A percentile compares a stretch with the other conserved stretches of the same genome.
Evolutionary conservation across 2,888 invertebrate genomes (phyloP).

Genomic region (Taenaris catops): DNA sequence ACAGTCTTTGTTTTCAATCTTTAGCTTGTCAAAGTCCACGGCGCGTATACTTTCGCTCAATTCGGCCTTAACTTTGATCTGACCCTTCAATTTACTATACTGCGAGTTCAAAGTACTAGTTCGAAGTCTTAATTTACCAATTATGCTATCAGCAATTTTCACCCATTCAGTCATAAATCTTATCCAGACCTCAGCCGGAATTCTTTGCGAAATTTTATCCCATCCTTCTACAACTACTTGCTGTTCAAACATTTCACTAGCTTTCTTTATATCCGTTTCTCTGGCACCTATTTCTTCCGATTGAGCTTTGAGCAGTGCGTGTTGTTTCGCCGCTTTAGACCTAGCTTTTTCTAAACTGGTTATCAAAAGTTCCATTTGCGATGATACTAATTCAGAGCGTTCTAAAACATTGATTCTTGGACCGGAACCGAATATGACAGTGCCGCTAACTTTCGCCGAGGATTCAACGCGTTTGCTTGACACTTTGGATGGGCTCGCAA

Average conservation of each 20-base stretch:
- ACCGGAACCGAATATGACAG: constrained; percentile 45
- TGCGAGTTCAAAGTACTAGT: constrained; percentile 77
- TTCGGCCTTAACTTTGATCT: constrained; percentile 76
- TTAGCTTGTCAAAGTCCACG: constrained; percentile 82
- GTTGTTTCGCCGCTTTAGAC: constrained; percentile 47
- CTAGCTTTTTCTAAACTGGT: constrained; percentile 41
- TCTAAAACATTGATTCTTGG: constrained; percentile 73
- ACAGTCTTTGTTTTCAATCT: constrained; percentile 80
- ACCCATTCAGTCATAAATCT: constrained; percentile 82
- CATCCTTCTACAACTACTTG: constrained; percentile 72
- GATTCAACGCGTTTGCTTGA: constrained; percentile 56
- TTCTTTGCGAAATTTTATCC: constrained; percentile 80
- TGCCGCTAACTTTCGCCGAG: constrained; percentile 50
- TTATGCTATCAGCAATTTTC: constrained; percentile 70
- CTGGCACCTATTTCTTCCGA: constrained; percentile 78
- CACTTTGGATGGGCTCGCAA: constrained; percentile 34
- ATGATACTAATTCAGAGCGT: constrained; percentile 65
- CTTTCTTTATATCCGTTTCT: constrained; percentile 67
- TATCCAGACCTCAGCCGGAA: constrained; percentile 81
- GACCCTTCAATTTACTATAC: constrained; percentile 71
- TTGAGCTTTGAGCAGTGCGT: constrained; percentile 64
- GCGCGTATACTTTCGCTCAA: constrained; percentile 78
- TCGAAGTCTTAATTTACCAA: constrained; percentile 80
- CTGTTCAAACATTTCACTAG: constrained; percentile 66
- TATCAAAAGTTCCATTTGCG: constrained; percentile 70